A percentile compares a stretch with the other conserved stretches of the same genome.
phyloP scores from a whole-genome alignment of 2,888 invertebrate genomes.

The Leptarthrus brevirostris region DNA sequence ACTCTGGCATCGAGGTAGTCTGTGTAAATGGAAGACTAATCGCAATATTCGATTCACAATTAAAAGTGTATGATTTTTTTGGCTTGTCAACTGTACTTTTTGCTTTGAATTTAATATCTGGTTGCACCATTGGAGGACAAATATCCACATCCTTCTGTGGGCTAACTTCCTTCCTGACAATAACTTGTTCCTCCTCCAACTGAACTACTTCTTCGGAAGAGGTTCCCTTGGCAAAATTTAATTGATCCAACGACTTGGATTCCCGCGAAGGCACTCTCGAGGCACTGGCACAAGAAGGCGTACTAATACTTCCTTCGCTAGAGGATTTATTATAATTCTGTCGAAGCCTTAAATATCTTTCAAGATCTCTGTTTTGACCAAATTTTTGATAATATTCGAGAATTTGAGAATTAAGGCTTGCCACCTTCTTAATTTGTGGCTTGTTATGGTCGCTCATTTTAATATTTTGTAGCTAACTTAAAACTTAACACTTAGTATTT shows the following conservation, averaged over 20 bases:
- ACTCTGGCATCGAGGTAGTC: conserved; percentile 15
- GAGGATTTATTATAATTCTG: conserved; percentile 51
- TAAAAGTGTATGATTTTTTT: conserved; percentile 23
- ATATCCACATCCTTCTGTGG: not conserved
- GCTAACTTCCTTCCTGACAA: not conserved
- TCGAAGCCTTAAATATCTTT: conserved; percentile 72
- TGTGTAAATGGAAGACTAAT: conserved; percentile 28
- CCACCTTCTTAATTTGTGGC: not conserved
- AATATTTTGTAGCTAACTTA: too few relatives aligned
- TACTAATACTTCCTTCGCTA: conserved; percentile 52
- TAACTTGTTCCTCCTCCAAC: not conserved
- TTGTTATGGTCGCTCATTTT: not conserved
- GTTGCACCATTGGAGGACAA: not conserved
- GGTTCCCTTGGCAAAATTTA: conserved; percentile 37
- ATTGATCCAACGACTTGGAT: conserved; percentile 47
- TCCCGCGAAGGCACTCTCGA: conserved; percentile 1
- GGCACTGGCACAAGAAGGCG: conserved; percentile 8
- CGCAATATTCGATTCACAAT: conserved; percentile 48
- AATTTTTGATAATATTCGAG: conserved; percentile 78
- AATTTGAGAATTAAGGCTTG: conserved; percentile 61
- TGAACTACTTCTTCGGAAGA: not conserved
- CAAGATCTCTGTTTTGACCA: conserved; percentile 74
- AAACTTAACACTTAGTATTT: not conserved
- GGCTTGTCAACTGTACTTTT: conserved; percentile 1
- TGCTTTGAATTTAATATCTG: not conserved